Base-by-base conservation (phyloP, 2,797 vertebrate genomes). In the Poecile montanus region DNA sequence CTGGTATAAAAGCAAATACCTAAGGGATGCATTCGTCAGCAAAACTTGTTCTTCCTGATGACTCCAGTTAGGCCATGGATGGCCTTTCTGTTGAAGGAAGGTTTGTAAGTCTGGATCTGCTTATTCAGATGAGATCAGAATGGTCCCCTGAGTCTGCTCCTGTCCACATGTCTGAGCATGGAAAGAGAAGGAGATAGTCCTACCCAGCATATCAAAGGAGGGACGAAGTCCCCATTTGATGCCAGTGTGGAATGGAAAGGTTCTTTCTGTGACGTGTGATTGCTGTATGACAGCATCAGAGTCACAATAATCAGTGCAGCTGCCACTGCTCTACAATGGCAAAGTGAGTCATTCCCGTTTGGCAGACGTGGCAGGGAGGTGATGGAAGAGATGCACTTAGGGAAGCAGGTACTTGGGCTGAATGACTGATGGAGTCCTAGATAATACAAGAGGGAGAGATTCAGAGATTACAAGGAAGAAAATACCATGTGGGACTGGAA, bases 41-140 rank as follows among this genome's bases (percentile, higher is more conserved):
- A 94, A 88, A 95, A 88, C 58, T 91, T 67, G 17, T 50, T 85
- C 76, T 93, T 65, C 72, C 56, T 86, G 73, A 62, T 91, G 40
- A 44, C 40, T 65, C 42, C 2, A 1, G 36, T 88, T 65, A 78
- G 85, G 27, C 58, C 44, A 25, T 40, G 73, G 75, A 75, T 88
- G 79, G 72, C 11, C 42, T 47, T 75, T 88, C 54, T 92, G 47
- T 83, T 38, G 72, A 75, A 83, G 61, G 30, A 65, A 54, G 53
- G 62, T 32, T 75, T 81, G 4, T 84, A 68, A 66, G 27, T 50
- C 50, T 89, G 78, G 23, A 71, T 88, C 77, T 89, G 56, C 38
- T 70, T 85, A 56, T 26, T 91, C 3, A 6, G 22, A 34, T 6
- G 5, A 94, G 32, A 32, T 92, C 79, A 72, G 78, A 85, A 80